These are phyloP conservation scores for Pteria penguin DNA, from an alignment of 2,888 invertebrate species.

Conservation along the genomic window DNA sequence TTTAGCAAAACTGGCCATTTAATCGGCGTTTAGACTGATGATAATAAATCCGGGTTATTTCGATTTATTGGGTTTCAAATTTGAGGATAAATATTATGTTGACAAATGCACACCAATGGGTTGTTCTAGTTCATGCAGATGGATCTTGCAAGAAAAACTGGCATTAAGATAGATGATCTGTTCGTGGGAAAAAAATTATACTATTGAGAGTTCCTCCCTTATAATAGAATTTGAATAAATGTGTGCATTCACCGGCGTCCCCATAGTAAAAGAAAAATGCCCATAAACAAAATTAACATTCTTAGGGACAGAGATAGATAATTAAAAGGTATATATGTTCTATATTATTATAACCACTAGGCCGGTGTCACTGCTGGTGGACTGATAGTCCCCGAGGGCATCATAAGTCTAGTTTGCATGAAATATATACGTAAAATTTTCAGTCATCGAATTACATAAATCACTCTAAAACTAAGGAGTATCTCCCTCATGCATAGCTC, in stretches of 20 bases:
- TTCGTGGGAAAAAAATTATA: too few species aligned
- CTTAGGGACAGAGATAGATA: neutral
- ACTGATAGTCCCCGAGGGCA: too few species aligned
- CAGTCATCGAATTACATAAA: too few species aligned
- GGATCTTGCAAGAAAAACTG: neutral
- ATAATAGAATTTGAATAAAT: neutral
- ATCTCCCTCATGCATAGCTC: too few species aligned
- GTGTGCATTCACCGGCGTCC: neutral
- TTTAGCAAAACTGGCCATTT: conserved; percentile 4
- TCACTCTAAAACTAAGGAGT: too few species aligned
- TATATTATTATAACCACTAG: too few species aligned
- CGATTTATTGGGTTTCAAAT: neutral
- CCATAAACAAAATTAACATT: neutral
- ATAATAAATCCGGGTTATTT: conserved; percentile 1
- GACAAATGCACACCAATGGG: conserved; percentile 3
- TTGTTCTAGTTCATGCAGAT: conserved; percentile 1
- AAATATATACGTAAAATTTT: too few species aligned
- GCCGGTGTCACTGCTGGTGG: too few species aligned
- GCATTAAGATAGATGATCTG: neutral
- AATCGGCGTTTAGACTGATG: conserved; percentile 5
- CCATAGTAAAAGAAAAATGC: neutral
- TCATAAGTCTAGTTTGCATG: too few species aligned
- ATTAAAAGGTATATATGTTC: too few species aligned
- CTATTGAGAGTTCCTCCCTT: neutral
- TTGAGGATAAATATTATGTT: conserved; percentile 2